These are phyloP conservation scores for Leistus spinibarbis DNA, from an alignment of 2,888 invertebrate genomes.

Conservation along the genomic window DNA sequence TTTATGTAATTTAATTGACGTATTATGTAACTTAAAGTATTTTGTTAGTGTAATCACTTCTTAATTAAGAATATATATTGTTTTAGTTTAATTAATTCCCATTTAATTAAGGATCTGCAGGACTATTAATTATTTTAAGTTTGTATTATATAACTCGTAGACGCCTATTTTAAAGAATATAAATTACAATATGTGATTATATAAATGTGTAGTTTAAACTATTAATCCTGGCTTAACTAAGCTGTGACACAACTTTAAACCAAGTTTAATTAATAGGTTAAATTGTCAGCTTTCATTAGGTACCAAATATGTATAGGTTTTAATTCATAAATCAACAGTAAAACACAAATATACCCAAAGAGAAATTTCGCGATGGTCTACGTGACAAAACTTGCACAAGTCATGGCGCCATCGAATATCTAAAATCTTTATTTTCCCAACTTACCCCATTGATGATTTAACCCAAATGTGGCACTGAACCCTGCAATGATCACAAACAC, in stretches of 20 bases:
- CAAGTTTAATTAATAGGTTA: not conserved
- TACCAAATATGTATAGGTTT: constrained; percentile 3
- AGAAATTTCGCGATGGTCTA: constrained; percentile 56
- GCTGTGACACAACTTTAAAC: constrained; percentile 7
- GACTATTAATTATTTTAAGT: too few species aligned
- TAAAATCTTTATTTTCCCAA: constrained; percentile 34
- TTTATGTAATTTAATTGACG: too few species aligned
- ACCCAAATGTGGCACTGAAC: constrained; percentile 42
- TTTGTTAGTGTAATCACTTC: too few species aligned
- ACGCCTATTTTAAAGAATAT: not conserved
- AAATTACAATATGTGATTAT: not conserved
- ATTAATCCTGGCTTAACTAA: not conserved
- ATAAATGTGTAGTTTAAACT: constrained; percentile 18
- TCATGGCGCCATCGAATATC: constrained; percentile 54
- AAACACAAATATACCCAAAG: not conserved
- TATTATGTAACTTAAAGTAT: too few species aligned
- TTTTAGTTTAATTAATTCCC: too few species aligned
- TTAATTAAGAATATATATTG: too few species aligned
- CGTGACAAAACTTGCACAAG: constrained; percentile 60
- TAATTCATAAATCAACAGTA: constrained; percentile 27
- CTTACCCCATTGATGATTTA: constrained; percentile 52
- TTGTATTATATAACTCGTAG: not conserved
- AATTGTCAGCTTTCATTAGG: constrained; percentile 13
- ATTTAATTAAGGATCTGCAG: too few species aligned
- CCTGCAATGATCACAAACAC: constrained; percentile 46